Base-by-base conservation (phyloP, 2,113 vertebrate species). In the Melanerpes aurifrons region DNA sequence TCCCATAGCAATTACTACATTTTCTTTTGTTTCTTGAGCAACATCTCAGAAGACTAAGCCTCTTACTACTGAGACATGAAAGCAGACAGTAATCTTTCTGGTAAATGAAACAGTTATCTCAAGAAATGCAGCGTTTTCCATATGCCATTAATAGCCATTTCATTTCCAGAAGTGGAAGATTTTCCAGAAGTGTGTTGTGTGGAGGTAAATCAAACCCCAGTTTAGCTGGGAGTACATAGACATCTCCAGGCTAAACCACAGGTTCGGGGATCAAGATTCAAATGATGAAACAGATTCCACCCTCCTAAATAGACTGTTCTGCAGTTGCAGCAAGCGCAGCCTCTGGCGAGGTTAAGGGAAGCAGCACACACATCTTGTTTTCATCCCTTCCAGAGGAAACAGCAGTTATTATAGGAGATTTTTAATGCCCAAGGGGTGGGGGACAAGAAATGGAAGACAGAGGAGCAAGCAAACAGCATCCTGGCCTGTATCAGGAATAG, bases 21-120 rank as follows among this genome's bases (percentile, higher is more conserved):
- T 43, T 74, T 80, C 21, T 90, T 48, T 75, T 88, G 88, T 94
- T 67, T 78, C 78, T 70, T 62, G 25, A 88, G 62, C 28, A 93
- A 53, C 94, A 69, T 47, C 64, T 85, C 59, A 70, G 14, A 85
- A 50, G 29, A 45, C 40, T 71, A 83, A 15, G 13, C 21, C 11
- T 90, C 53, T 70, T 76, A 86, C 71, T 61, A 57, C 19, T 77
- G 43, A 64, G 71, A 88, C 70, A 26, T 18, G 31, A 74, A 86
- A 93, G 31, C 29, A 80, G 71, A 82, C 82, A 91, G 91, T 24
- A 68, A 83, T 58, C 28, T 54, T 25, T 17, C 63, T 32, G 28
- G 7, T 73, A 59, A 89, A 82, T 79, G 15, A 35, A 84, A 37
- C 25, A 70, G 66, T 14, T 47, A n/a, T 54, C 79, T 86, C 2